Evolutionary conservation across 1,140 invertebrate species (phyloP).

Genomic region (Sycobia sp.): DNA sequence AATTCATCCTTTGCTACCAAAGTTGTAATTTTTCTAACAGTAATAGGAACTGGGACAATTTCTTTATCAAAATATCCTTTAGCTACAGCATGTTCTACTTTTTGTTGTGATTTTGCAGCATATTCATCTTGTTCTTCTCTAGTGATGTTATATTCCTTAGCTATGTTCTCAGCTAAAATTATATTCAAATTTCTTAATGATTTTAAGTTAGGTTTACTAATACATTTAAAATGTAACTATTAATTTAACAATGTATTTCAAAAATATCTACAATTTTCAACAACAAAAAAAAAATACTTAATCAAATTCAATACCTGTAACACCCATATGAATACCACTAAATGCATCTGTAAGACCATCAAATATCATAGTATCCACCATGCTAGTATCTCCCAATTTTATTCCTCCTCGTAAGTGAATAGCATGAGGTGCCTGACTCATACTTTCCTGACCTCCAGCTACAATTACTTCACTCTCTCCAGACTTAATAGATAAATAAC

Average conservation of each 20-base stretch:
- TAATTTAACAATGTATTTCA: too few relatives aligned
- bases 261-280: too few relatives aligned
- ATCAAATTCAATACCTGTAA: constrained; percentile 68
- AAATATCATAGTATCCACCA: constrained; percentile 74
- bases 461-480: constrained; percentile 76
- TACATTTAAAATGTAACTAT: too few relatives aligned
- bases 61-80: constrained; percentile 74
- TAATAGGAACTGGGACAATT: constrained; percentile 70
- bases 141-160: constrained; percentile 71
- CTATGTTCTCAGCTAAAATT: constrained; percentile 77
- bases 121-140: constrained; percentile 79
- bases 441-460: constrained; percentile 85
- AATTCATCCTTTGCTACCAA: constrained; percentile 71
- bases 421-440: constrained; percentile 81
- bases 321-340: constrained; percentile 80
- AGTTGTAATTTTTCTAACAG: constrained; percentile 60
- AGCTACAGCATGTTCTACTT: constrained; percentile 69
- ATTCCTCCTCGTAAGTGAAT: constrained; percentile 69
- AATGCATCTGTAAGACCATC: constrained; percentile 87
- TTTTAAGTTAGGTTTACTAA: constrained; percentile 14
- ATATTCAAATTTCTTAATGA: background rate
- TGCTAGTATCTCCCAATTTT: constrained; percentile 72
- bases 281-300: background rate
- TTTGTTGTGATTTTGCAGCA: constrained; percentile 75
- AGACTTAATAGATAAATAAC: constrained; percentile 71